Base-by-base conservation (phyloP, 1,140 invertebrate genomes). In the Bombus impatiens region DNA sequence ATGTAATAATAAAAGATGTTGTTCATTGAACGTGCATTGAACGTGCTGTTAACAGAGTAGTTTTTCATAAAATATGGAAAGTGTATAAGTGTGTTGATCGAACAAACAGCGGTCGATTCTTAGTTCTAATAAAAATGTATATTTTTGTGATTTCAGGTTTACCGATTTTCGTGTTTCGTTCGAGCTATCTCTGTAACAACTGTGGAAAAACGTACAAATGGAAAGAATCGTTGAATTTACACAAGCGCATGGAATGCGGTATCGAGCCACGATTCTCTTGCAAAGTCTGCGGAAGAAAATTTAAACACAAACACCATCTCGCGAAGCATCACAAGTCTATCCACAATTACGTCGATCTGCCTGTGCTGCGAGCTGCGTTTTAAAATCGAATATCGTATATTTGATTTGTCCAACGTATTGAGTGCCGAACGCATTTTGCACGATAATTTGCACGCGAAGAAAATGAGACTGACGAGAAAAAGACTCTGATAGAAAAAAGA, bases 151-250 rank as follows among this genome's bases (percentile, higher is more conserved):
- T 92, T 92, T 91, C 90, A 92, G 92, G 84, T 18, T 40, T 80
- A 79, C 87, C 84, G 67, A 47, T 82, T 42, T 84, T 78, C 68
- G 74, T 78, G 53, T 72, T 68, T n/a, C 84, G 80, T 42, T 42
- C 80, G 67, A 76, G 70, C 25, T 95, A 93, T 88, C 92, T 92
- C 32, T 97, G 96, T 91, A 94, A 95, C 28, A 94, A 94, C 15
- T 97, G 97, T 86, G 95, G 96, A 28, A 96, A 96, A 88, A 92
- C 93, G 74, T 97, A 97, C 93, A 96, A 95, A 37, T 96, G 96
- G 91, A 95, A 95, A 81, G 95, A 95, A 86, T 96, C 96, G 32
- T 92, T 97, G 25, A 95, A 95, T 62, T 95, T 96, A 35, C 95
- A 95, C 87, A 93, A 92, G 68, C 92, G 94, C 13, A 91, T 94